These are phyloP conservation scores for Megaptera novaeangliae DNA, from an alignment of 2,113 vertebrate genomes.

Conservation along the genomic window DNA sequence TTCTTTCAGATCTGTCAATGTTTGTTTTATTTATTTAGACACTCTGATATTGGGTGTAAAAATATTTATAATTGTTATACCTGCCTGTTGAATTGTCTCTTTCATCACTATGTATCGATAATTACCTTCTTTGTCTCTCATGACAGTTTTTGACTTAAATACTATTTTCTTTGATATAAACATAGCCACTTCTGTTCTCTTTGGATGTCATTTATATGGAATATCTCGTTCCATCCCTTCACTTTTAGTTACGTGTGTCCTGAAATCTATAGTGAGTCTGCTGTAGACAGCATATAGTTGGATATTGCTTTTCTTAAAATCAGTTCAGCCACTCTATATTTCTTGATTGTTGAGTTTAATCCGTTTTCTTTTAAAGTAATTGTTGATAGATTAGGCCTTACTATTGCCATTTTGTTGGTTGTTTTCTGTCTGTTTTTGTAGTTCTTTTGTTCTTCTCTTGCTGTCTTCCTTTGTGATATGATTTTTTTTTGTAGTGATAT, in stretches of 20 bases:
- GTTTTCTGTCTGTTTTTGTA: neutral
- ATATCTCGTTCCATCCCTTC: too few species aligned
- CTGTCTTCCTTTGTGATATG: neutral
- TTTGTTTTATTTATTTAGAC: neutral
- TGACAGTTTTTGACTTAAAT: too few species aligned
- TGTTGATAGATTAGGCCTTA: neutral
- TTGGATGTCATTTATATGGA: too few species aligned
- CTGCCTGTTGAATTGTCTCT: too few species aligned
- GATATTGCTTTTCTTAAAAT: neutral
- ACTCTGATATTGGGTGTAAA: neutral
- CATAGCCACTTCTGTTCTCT: too few species aligned
- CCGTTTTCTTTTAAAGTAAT: neutral
- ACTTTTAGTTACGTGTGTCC: too few species aligned
- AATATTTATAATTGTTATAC: too few species aligned
- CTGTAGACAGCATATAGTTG: neutral
- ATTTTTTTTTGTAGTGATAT: neutral
- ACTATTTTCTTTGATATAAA: too few species aligned
- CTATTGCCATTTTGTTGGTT: neutral
- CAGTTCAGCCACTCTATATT: neutral
- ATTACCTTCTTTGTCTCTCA: too few species aligned
- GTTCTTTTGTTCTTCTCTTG: neutral
- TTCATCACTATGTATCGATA: too few species aligned
- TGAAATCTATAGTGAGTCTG: too few species aligned
- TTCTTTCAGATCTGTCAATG: neutral
- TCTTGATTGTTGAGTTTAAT: neutral